Evolutionary conservation across 2,888 invertebrate genomes (phyloP), one percentile per base, ranked within the genome.

Genomic region (Agriopis aurantiaria): DNA sequence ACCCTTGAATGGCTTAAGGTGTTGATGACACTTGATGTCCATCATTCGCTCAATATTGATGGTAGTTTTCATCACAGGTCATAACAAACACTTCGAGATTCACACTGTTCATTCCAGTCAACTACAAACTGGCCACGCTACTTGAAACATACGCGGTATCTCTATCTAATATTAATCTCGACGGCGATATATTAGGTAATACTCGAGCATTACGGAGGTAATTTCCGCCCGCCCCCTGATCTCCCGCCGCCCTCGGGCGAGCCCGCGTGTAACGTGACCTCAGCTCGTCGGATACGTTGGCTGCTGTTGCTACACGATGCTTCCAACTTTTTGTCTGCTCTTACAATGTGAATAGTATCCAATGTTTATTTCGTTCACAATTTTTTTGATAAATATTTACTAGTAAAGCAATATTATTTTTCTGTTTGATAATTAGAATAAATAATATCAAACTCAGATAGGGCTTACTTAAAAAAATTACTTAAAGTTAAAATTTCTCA

Each of bases 151-250:
- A 33, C 43, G 61, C 52, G 3, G 49, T 52, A 43, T 55, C 56
- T 63, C 58, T 40, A 60, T 69, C 41, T 48, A 69, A 64, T 69
- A 64, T 64, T 53, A 64, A 64, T 64, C 49, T 53, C 55, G 10
- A 12, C 23, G 10, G 55, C 68, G 51, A 69, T 65, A 65, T 69
- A 57, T 65, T 65, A 57, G 60, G 61, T 61, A 69, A 65, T 58
- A 65, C 61, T 55, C 17, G 49, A 63, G 58, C 65, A 52, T 68
- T 61, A 56, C 65, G 55, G 14, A 57, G 68, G 68, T 63, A 72
- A 68, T 72, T 65, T 68, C 72, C 72, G 65, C 49, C 59, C 55
- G 65, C 52, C 43, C 40, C 8, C 56, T 45, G n/a, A n/a, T 65
- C 68, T 57, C 49, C 59, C 45, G 52, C 55, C 48, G n/a, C 40